phyloP scores from a whole-genome alignment of 1,140 invertebrate species.

The Coenobita brevimanus region DNA sequence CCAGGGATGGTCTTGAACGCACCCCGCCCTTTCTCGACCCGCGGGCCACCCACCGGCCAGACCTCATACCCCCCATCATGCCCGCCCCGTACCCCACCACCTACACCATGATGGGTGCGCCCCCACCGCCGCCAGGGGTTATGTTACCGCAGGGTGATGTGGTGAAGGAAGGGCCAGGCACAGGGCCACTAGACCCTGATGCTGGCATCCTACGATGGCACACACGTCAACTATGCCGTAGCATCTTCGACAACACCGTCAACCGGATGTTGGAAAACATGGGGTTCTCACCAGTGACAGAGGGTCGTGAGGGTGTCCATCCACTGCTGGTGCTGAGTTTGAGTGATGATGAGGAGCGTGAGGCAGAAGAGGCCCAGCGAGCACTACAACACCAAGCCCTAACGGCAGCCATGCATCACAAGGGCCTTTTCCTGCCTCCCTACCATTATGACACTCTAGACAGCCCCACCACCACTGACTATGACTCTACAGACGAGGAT shows the following conservation, averaged over 20 bases:
- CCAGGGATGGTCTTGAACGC: conserved; percentile 30
- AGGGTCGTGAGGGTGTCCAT: conserved; percentile 59
- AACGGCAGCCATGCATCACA: conserved; percentile 61
- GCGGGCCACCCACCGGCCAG: conserved; percentile 35
- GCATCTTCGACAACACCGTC: conserved; percentile 63
- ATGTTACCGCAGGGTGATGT: conserved; percentile 38
- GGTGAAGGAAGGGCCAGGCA: conserved; percentile 26
- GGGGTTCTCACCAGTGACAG: conserved; percentile 66
- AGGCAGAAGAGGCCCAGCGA: conserved; percentile 61
- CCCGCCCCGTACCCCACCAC: conserved; percentile 53
- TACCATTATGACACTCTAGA: conserved; percentile 63
- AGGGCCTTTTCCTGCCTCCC: conserved; percentile 56
- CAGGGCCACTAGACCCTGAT: conserved; percentile 48
- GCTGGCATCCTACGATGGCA: conserved; percentile 60
- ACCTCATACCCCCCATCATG: conserved; percentile 55
- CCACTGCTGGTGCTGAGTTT: conserved; percentile 66
- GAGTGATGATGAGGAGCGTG: conserved; percentile 63
- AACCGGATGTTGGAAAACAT: conserved; percentile 69
- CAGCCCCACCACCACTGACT: conserved; percentile 68
- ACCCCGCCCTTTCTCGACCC: conserved; percentile 49
- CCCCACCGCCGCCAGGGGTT: conserved; percentile 45
- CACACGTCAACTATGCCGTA: conserved; percentile 59
- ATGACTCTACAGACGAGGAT: conserved; percentile 66
- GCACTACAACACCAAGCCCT: conserved; percentile 58
- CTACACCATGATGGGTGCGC: conserved; percentile 57